These are phyloP conservation scores for Caenorhabditis japonica DNA, from an alignment of 2,888 invertebrate genomes.

Conservation along the genomic window DNA sequence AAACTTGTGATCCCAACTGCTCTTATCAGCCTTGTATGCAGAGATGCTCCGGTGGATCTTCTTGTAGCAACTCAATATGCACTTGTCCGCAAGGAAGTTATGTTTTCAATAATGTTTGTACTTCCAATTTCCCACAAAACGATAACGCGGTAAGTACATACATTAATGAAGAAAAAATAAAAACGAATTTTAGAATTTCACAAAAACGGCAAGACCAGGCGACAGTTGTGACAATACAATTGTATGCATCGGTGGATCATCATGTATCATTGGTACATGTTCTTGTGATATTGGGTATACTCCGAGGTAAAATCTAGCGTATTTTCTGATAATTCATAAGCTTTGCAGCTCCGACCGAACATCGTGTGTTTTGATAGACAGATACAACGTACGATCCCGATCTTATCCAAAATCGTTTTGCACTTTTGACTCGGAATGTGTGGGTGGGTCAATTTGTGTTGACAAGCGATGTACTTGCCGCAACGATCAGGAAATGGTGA, in stretches of 20 bases:
- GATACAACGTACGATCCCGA: conserved; percentile 41
- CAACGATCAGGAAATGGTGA: conserved; percentile 48
- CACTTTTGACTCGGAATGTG: conserved; percentile 55
- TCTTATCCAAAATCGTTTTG: conserved; percentile 59
- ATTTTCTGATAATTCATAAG: neutral
- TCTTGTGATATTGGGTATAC: conserved; percentile 72
- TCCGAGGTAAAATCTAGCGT: too few relatives aligned
- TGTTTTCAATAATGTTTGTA: conserved; percentile 44
- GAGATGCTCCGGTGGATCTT: conserved; percentile 67
- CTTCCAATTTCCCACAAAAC: conserved; percentile 27
- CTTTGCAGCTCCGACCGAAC: conserved; percentile 56
- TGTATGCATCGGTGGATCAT: conserved; percentile 73
- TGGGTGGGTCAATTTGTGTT: conserved; percentile 52
- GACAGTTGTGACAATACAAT: conserved; percentile 69
- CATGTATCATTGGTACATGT: conserved; percentile 73
- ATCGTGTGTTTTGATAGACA: conserved; percentile 56
- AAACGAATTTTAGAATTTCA: conserved; percentile 7
- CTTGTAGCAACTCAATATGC: conserved; percentile 69
- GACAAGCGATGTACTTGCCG: conserved; percentile 60
- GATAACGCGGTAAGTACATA: conserved; percentile 18
- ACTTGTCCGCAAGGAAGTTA: conserved; percentile 67
- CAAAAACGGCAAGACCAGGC: conserved; percentile 68
- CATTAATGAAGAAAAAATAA: neutral
- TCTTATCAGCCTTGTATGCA: conserved; percentile 63
- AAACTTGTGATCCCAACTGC: conserved; percentile 69